These are phyloP conservation scores for Malurus leucopterus DNA, from an alignment of 2,797 vertebrate species.

Conservation along the genomic window DNA sequence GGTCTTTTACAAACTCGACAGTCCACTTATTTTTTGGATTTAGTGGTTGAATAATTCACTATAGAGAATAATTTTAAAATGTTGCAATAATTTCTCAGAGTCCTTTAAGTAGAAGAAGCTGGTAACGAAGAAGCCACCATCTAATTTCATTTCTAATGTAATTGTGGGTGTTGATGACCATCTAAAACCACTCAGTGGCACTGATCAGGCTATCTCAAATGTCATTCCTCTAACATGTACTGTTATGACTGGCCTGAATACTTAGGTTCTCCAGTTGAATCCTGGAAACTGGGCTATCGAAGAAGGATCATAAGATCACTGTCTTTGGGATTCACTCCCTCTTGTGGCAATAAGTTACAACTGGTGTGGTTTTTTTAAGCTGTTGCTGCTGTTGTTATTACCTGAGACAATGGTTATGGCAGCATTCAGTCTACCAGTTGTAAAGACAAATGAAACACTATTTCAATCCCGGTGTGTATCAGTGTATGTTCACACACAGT, in stretches of 20 bases:
- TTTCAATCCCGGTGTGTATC: not conserved
- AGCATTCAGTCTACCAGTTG: not conserved
- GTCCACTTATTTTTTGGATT: conserved; percentile 26
- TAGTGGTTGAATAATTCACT: conserved; percentile 11
- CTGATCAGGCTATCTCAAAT: not conserved
- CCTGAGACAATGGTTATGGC: not conserved
- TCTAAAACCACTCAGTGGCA: not conserved
- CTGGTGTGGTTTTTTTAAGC: not conserved
- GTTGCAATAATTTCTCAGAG: not conserved
- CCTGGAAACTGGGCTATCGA: not conserved
- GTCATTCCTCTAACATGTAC: not conserved
- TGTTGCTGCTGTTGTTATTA: not conserved
- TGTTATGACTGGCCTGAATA: not conserved
- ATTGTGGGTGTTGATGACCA: not conserved
- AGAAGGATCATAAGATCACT: not conserved
- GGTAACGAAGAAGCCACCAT: not conserved
- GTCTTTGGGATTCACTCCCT: conserved; percentile 35
- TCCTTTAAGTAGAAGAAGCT: not conserved
- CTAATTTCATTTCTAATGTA: not conserved
- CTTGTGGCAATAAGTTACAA: conserved; percentile 12
- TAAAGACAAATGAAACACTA: not conserved
- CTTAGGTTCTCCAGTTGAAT: not conserved
- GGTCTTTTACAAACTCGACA: conserved; percentile 2
- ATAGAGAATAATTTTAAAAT: not conserved
- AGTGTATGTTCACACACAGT: not conserved